These are phyloP conservation scores for Vireo altiloquus DNA, from an alignment of 2,113 vertebrate species.

Conservation along the genomic window DNA sequence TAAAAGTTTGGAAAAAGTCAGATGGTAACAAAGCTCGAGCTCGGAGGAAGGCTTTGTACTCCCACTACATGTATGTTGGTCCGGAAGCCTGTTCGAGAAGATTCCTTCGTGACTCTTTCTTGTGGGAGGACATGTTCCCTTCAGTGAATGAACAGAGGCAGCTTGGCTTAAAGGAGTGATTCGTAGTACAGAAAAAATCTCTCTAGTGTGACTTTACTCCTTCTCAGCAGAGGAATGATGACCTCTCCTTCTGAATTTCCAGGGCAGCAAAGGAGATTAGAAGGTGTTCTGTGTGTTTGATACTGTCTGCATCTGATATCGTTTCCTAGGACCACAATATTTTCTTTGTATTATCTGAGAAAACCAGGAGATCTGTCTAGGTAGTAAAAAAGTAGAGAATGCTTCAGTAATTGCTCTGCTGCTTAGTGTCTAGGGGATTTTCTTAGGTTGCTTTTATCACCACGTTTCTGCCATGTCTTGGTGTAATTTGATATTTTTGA, in stretches of 20 bases:
- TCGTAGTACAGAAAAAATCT: background rate
- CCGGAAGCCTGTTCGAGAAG: background rate
- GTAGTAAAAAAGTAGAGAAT: background rate
- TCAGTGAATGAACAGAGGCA: background rate
- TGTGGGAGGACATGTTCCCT: background rate
- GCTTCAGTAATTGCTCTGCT: background rate
- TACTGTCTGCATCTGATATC: slow-evolving; percentile 21
- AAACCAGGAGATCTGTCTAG: background rate
- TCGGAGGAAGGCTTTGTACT: background rate
- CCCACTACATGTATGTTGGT: background rate
- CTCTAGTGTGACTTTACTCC: background rate
- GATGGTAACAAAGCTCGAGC: background rate
- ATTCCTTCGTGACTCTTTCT: background rate
- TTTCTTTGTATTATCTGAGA: background rate
- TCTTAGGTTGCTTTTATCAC: background rate
- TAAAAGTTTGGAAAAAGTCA: background rate
- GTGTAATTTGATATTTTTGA: background rate
- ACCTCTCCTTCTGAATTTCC: background rate
- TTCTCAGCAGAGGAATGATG: background rate
- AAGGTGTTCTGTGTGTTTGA: background rate
- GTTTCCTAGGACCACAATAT: background rate
- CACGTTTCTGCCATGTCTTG: background rate
- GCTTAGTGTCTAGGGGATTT: background rate
- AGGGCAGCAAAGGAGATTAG: background rate
- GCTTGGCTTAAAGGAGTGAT: background rate